Conservation (phyloP, 2,888 invertebrate genomes). For the Teleiodes luculella region DNA sequence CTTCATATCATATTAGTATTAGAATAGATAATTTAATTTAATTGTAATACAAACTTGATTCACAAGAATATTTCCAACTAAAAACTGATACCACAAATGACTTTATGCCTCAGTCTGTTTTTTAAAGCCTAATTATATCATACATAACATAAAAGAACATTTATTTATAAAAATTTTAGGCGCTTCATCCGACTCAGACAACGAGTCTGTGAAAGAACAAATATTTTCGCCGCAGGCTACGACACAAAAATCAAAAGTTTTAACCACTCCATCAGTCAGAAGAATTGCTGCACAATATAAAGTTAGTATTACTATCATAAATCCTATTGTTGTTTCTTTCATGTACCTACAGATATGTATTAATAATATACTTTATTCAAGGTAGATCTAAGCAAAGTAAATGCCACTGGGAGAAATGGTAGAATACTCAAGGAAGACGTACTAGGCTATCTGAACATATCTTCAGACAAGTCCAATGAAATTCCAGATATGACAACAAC, state of each 20-base stretch:
- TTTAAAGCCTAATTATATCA: no score
- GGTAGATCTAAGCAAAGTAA: constrained; percentile 84
- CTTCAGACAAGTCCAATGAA: constrained; percentile 73
- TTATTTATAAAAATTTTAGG: constrained; percentile 26
- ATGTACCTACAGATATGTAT: not conserved
- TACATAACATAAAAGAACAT: not conserved
- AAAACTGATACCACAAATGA: no score
- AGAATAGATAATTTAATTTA: no score
- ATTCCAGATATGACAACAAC: constrained; percentile 36
- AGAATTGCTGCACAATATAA: constrained; percentile 94
- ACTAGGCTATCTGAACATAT: constrained; percentile 81
- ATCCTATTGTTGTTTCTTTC: no score
- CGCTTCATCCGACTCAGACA: constrained; percentile 29
- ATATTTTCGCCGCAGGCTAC: constrained; percentile 28
- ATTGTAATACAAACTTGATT: no score
- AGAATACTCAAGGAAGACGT: constrained; percentile 98
- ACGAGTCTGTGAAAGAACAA: constrained; percentile 29
- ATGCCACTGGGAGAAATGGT: constrained; percentile 91
- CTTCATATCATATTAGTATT: no score
- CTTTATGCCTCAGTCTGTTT: no score
- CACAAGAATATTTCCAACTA: no score
- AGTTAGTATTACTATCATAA: constrained; percentile 59
- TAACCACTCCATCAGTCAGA: constrained; percentile 97
- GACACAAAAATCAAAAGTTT: constrained; percentile 57
- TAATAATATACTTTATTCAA: constrained; percentile 42